A percentile compares a stretch with the other conserved stretches of the same genome.
phyloP scores from a whole-genome alignment of 2,113 vertebrate genomes.

The Sardina pilchardus region DNA sequence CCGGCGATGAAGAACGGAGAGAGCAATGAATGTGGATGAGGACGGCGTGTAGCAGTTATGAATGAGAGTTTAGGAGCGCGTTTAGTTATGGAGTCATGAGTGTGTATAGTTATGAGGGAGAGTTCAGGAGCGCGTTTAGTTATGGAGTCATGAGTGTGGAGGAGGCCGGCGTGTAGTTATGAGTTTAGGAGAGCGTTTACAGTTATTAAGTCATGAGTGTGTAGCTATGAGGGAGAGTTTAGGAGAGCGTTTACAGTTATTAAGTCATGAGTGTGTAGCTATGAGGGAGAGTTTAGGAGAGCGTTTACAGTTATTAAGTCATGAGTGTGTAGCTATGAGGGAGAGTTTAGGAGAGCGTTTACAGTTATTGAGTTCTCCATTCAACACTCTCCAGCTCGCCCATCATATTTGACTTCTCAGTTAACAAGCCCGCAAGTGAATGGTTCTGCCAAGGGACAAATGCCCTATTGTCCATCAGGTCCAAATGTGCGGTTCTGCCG shows the following conservation, averaged over 20 bases:
- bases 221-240: too few species aligned
- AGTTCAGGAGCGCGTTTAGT: background rate
- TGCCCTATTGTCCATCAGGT: background rate
- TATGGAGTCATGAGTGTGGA: background rate
- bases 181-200: background rate
- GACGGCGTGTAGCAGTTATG: background rate
- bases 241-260: too few species aligned
- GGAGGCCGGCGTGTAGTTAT: too few species aligned
- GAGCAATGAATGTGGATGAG: background rate
- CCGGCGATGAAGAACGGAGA: background rate
- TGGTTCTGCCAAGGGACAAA: background rate
- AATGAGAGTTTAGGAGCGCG: background rate
- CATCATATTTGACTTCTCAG: slow-evolving; percentile 28
- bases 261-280: too few species aligned
- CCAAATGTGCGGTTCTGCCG: too few species aligned
- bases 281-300: too few species aligned
- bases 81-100: background rate
- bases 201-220: background rate
- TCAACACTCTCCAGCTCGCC: background rate
- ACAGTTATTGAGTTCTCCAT: background rate
- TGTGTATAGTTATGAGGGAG: background rate
- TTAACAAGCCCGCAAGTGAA: slow-evolving; percentile 23
- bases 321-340: too few species aligned
- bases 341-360: too few species aligned
- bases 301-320: too few species aligned